A percentile compares a stretch with the other conserved stretches of the same genome.
Evolutionary conservation across 2,888 invertebrate species (phyloP).

Genomic region (Leucoptera coffeella): DNA sequence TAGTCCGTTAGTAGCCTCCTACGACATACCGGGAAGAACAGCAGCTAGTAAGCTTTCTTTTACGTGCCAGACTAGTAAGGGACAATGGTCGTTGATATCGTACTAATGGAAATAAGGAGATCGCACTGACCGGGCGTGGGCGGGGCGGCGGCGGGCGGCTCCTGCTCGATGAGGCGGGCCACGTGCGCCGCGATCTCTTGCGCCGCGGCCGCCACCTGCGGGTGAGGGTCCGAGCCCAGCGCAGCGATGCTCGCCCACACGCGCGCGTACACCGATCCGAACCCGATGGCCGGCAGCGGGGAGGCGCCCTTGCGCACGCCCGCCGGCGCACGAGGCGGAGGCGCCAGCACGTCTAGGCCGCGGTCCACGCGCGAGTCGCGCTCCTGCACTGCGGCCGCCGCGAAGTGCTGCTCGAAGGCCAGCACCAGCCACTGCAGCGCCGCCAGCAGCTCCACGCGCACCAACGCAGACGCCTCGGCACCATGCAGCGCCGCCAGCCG

Average conservation of each 20-base stretch:
- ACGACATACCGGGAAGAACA: too few species aligned
- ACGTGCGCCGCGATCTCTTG: slow-evolving; percentile 73
- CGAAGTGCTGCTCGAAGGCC: slow-evolving; percentile 83
- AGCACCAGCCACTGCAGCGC: slow-evolving; percentile 76
- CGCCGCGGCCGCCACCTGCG: slow-evolving; percentile 74
- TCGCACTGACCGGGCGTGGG: too few species aligned
- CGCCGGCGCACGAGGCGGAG: slow-evolving; percentile 10
- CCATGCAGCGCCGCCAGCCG: slow-evolving; percentile 72
- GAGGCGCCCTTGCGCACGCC: too few species aligned
- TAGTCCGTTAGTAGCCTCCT: too few species aligned
- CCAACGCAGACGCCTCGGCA: slow-evolving; percentile 82
- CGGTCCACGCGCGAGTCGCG: slow-evolving; percentile 22
- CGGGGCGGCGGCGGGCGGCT: too few species aligned
- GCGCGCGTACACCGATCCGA: slow-evolving; percentile 79
- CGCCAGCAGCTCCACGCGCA: slow-evolving; percentile 71
- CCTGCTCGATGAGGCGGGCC: too few species aligned
- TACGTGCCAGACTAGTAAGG: too few species aligned
- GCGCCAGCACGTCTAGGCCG: slow-evolving; percentile 8
- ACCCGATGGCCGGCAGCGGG: slow-evolving; percentile 33
- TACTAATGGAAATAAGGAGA: too few species aligned
- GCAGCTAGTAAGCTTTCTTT: too few species aligned
- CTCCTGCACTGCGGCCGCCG: slow-evolving; percentile 67
- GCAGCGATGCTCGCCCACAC: slow-evolving; percentile 78
- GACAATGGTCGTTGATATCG: too few species aligned
- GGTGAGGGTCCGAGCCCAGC: slow-evolving; percentile 83